phyloP scores from a whole-genome alignment of 2,797 vertebrate genomes.

The Bucorvus abyssinicus region DNA sequence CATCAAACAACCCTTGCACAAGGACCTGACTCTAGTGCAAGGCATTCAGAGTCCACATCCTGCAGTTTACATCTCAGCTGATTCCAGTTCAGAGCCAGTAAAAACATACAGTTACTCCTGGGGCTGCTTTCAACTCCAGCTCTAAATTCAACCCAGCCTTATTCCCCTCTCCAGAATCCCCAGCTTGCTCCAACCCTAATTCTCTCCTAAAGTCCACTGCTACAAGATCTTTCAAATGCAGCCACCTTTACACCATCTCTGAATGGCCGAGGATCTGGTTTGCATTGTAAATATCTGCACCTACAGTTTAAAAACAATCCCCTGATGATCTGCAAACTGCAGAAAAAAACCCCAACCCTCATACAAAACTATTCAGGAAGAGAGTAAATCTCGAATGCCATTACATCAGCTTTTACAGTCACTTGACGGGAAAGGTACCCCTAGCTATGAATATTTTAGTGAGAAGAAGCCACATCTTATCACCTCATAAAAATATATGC shows the following conservation, averaged over 20 bases:
- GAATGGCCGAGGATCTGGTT: not conserved
- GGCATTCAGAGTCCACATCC: not conserved
- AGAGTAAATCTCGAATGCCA: not conserved
- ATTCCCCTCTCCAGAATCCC: not conserved
- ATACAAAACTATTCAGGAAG: not conserved
- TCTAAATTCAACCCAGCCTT: not conserved
- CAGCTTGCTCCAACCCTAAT: not conserved
- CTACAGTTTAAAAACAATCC: not conserved
- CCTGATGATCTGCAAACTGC: not conserved
- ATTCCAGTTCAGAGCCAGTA: not conserved
- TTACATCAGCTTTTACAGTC: not conserved
- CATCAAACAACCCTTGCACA: not conserved
- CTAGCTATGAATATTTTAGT: not conserved
- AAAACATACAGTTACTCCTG: not conserved
- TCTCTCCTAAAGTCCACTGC: not conserved
- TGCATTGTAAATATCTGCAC: not conserved
- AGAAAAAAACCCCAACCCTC: not conserved
- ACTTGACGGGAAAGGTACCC: not conserved
- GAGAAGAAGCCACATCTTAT: not conserved
- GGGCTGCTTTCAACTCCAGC: not conserved
- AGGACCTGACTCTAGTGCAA: not conserved
- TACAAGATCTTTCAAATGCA: not conserved
- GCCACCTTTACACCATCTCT: not conserved
- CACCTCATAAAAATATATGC: not conserved
- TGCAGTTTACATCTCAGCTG: rapidly evolving